Percentiles rank a stretch among this genome's conserved stretches.
These are phyloP conservation scores for Eupithecia centaureata DNA, from an alignment of 2,888 invertebrate genomes.

Conservation along the genomic window DNA sequence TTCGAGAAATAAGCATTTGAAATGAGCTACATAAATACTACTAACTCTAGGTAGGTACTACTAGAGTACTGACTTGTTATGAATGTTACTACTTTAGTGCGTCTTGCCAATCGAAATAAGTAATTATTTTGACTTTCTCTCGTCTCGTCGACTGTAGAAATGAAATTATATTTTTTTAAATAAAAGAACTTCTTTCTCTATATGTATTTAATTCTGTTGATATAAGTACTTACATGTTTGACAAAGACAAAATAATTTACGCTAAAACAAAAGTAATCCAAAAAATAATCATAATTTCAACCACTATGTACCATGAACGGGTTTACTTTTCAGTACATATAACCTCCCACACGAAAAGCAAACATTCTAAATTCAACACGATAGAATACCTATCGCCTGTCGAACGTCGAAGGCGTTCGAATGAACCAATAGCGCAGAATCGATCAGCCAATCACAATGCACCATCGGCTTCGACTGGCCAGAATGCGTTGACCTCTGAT, in stretches of 20 bases:
- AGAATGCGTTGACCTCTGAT: conserved; percentile 49
- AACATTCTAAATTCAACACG: conserved; percentile 48
- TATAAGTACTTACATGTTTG: neutral
- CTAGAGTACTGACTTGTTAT: too few relatives aligned
- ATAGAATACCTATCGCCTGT: conserved; percentile 67
- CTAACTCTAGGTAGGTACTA: too few relatives aligned
- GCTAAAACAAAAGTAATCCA: neutral
- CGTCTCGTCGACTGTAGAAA: too few relatives aligned
- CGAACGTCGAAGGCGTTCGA: conserved; percentile 51
- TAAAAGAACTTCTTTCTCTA: too few relatives aligned
- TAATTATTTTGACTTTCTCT: too few relatives aligned
- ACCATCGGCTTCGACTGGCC: conserved; percentile 59
- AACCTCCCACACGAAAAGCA: conserved; percentile 28
- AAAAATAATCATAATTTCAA: neutral
- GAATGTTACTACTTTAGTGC: too few relatives aligned
- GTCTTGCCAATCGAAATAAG: too few relatives aligned
- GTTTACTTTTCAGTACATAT: neutral
- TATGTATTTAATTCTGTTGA: too few relatives aligned
- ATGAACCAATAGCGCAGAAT: conserved; percentile 82
- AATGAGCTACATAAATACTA: too few relatives aligned
- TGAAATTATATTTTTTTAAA: too few relatives aligned
- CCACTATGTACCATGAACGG: neutral
- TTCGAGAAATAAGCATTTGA: neutral
- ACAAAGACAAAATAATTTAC: neutral
- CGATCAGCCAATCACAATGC: conserved; percentile 82